A percentile compares a stretch with the other conserved stretches of the same genome.
These are phyloP conservation scores for Parauchenoglanis ngamensis DNA, from an alignment of 2,797 vertebrate species.

Conservation along the genomic window DNA sequence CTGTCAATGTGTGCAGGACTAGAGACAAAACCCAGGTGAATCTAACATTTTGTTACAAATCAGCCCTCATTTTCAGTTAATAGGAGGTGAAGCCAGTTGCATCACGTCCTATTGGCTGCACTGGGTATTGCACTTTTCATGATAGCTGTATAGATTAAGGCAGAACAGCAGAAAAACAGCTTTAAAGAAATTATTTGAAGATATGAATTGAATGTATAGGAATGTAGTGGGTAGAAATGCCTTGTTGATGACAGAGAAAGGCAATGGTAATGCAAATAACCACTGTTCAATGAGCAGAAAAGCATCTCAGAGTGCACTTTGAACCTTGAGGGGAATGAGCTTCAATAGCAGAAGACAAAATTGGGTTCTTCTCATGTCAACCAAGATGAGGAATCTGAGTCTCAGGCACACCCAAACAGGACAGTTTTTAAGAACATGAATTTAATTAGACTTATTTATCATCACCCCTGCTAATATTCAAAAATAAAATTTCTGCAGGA, in stretches of 20 bases:
- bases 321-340: neutral
- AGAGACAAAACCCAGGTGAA: conserved; percentile 43
- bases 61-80: neutral
- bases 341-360: neutral
- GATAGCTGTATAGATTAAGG: neutral
- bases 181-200: neutral
- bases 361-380: neutral
- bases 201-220: neutral
- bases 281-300: neutral
- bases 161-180: neutral
- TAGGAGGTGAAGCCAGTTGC: neutral
- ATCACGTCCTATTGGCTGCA: neutral
- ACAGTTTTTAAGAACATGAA: neutral
- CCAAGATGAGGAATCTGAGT: neutral
- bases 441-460: too few relatives aligned
- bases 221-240: neutral
- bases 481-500: too few relatives aligned
- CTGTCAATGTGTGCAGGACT: conserved; percentile 32
- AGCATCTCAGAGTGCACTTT: neutral
- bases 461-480: too few relatives aligned
- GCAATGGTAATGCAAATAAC: too few relatives aligned
- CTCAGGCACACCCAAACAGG: neutral
- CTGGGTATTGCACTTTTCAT: neutral
- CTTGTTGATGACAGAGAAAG: neutral
- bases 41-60: neutral